Evolutionary conservation across 2,888 invertebrate species (phyloP).

Genomic region (Scaeva pyrastri): DNA sequence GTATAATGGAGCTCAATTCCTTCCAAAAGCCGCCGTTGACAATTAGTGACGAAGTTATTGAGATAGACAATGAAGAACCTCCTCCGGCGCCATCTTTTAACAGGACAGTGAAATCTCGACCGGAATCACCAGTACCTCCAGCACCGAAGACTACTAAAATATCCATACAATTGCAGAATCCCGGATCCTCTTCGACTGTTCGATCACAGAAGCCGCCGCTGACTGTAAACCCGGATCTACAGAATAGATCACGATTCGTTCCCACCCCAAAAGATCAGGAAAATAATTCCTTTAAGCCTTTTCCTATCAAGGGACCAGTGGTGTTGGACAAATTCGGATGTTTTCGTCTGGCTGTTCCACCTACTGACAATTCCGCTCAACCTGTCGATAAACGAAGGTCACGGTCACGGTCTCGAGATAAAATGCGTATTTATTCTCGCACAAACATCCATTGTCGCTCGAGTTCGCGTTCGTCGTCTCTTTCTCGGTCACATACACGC

Average conservation of each 20-base stretch:
- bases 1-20: slow-evolving; percentile 81
- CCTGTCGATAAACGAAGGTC: background rate
- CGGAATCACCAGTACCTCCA: slow-evolving; percentile 77
- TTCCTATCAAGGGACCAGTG: slow-evolving; percentile 84
- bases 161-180: slow-evolving; percentile 23
- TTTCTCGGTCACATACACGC: slow-evolving; percentile 79
- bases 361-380: background rate
- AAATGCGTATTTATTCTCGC: slow-evolving; percentile 75
- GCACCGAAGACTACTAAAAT: slow-evolving; percentile 78
- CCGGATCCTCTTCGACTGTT: background rate
- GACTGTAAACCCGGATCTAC: background rate
- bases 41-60: slow-evolving; percentile 14
- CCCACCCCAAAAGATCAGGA: slow-evolving; percentile 35
- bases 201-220: slow-evolving; percentile 17
- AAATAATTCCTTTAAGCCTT: slow-evolving; percentile 76
- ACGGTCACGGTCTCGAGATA: slow-evolving; percentile 71
- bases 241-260: background rate
- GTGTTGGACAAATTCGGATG: slow-evolving; percentile 91
- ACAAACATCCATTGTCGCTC: slow-evolving; percentile 84
- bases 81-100: slow-evolving; percentile 74
- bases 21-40: slow-evolving; percentile 69
- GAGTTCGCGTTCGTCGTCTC: slow-evolving; percentile 76
- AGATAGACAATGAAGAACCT: slow-evolving; percentile 57
- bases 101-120: slow-evolving; percentile 23
- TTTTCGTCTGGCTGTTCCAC: slow-evolving; percentile 86